Evolutionary conservation across 92 coral and sea anemone genomes (phyloP).

Genomic region (Porites divaricata): DNA sequence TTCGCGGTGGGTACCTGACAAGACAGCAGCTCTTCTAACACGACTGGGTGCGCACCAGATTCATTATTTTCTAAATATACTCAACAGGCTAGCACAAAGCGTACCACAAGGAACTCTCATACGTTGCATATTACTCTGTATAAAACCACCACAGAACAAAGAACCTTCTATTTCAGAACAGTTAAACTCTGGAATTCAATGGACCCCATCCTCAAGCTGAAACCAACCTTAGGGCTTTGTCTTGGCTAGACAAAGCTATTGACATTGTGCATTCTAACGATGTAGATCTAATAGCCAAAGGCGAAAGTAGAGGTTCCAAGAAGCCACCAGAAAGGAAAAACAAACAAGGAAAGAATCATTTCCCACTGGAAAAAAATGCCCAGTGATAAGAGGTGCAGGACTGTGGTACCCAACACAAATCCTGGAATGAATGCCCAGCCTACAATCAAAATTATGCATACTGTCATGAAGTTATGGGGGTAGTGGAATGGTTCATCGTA

Average conservation of each 20-base stretch:
- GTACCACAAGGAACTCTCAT: slow-evolving; percentile 47
- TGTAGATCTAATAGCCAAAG: too few relatives aligned
- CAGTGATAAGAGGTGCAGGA: too few relatives aligned
- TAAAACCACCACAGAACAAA: slow-evolving; percentile 49
- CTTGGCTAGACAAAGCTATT: slow-evolving; percentile 7
- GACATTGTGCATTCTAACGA: slow-evolving; percentile 12
- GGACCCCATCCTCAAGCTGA: slow-evolving; percentile 10
- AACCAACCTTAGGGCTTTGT: neutral
- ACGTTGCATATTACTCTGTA: slow-evolving; percentile 52
- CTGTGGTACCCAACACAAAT: too few relatives aligned
- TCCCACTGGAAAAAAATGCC: too few relatives aligned
- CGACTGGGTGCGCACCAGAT: slow-evolving; percentile 50
- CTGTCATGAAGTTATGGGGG: too few relatives aligned
- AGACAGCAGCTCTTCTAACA: slow-evolving; percentile 17
- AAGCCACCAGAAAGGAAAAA: too few relatives aligned
- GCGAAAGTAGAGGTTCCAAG: too few relatives aligned
- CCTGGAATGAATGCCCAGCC: too few relatives aligned
- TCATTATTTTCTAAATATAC: slow-evolving; percentile 41
- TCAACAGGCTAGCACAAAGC: slow-evolving; percentile 18
- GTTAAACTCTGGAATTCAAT: slow-evolving; percentile 47
- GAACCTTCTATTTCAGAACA: slow-evolving; percentile 50
- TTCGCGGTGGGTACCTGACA: neutral
- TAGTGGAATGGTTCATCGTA: too few relatives aligned
- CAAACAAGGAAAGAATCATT: too few relatives aligned
- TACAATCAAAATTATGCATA: too few relatives aligned